These are phyloP conservation scores for Nannobrachium achirus DNA, from an alignment of 2,113 vertebrate genomes.

Conservation along the genomic window DNA sequence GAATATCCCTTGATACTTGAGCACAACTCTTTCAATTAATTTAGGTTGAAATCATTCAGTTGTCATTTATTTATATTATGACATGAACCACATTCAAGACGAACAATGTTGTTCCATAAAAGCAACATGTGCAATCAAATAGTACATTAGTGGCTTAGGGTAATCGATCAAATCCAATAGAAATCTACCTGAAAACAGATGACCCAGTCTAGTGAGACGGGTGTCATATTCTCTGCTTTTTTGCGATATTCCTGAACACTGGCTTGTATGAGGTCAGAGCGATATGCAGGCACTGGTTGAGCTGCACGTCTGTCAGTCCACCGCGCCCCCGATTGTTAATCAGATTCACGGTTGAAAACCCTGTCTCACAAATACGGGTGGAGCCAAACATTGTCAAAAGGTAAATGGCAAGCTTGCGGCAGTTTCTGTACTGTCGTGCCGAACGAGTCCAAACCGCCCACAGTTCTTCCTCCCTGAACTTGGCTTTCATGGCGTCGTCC, in stretches of 20 bases:
- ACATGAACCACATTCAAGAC: too few species aligned
- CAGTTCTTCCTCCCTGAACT: not conserved
- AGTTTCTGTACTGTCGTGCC: not conserved
- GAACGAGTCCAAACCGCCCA: not conserved
- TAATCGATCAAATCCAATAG: too few species aligned
- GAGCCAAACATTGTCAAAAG: not conserved
- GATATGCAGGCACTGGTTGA: too few species aligned
- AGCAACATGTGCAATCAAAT: too few species aligned
- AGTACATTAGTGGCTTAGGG: too few species aligned
- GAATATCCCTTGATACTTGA: too few species aligned
- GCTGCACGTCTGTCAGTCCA: not conserved
- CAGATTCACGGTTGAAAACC: not conserved
- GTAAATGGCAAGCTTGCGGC: too few species aligned
- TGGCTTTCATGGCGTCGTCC: not conserved
- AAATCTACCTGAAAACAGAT: too few species aligned
- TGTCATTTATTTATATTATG: too few species aligned
- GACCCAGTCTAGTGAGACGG: not conserved
- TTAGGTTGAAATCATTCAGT: too few species aligned
- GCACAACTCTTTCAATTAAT: too few species aligned
- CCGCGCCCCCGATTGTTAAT: not conserved
- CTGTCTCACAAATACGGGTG: not conserved
- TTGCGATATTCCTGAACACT: not conserved
- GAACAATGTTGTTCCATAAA: too few species aligned
- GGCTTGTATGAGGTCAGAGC: not conserved
- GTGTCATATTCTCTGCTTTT: not conserved